Evolutionary conservation across 2,888 invertebrate genomes (phyloP).

Genomic region (Monoplex corrugatus): DNA sequence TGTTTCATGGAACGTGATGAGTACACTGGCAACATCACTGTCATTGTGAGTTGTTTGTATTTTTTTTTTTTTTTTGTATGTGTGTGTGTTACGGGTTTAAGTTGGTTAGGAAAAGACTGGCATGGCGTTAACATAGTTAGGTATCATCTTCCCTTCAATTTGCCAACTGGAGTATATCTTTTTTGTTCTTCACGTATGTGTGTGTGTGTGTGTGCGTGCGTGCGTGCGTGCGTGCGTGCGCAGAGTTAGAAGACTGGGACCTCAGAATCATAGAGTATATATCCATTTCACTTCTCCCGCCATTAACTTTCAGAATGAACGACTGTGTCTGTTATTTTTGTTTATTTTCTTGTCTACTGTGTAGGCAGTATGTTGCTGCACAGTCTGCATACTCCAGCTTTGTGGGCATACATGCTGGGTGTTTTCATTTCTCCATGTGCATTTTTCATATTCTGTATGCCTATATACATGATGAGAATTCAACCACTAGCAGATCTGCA

Average conservation of each 20-base stretch:
- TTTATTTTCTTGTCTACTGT: not conserved
- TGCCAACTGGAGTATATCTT: not conserved
- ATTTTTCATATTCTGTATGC: too few species aligned
- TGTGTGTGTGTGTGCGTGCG: not conserved
- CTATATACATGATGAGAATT: too few species aligned
- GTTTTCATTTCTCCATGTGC: too few species aligned
- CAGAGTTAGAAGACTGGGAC: too few species aligned
- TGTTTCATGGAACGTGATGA: constrained; percentile 83
- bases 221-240: not conserved
- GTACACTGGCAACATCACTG: constrained; percentile 81
- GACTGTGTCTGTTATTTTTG: not conserved
- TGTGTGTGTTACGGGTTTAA: not conserved
- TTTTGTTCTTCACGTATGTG: not conserved
- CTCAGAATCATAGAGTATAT: too few species aligned
- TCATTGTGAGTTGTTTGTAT: constrained; percentile 85
- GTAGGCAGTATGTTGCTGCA: too few species aligned
- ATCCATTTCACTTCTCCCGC: too few species aligned
- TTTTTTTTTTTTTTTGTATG: not conserved
- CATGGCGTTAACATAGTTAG: not conserved
- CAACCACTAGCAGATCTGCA: too few species aligned
- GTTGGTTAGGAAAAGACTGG: too few species aligned
- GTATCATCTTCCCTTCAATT: not conserved
- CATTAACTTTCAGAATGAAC: too few species aligned
- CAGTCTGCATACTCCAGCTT: too few species aligned
- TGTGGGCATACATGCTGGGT: too few species aligned